Evolutionary conservation across 2,113 vertebrate genomes (phyloP), one percentile per base, ranked within the genome.

Genomic region (Oostethus manadensis): DNA sequence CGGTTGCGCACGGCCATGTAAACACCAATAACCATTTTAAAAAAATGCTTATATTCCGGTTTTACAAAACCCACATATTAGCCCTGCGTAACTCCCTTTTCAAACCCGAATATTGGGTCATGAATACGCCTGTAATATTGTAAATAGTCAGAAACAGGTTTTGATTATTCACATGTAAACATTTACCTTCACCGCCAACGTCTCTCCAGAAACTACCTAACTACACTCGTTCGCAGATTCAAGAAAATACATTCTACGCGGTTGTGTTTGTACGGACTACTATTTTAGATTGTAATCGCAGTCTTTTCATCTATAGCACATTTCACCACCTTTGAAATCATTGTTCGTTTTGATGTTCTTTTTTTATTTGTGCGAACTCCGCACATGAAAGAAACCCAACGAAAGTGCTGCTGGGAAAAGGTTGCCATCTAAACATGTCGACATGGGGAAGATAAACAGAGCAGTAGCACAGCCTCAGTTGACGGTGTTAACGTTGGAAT

Each of bases 361-460:
- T 33, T n/a, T 16, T 26, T 14, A 18, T 47, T 1, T 16, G 0
- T 13, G 8, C 2, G 16, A 0, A 43, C 0, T 0, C 20, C n/a
- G 6, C 14, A 14, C 38, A 40, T 1, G 0, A 35, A 22, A 10
- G 33, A 8, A 0, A 6, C 4, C 7, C 1, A 9, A 48, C 76
- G 86, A 90, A 90, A 84, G 70, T 84, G 81, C 66, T 0, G 3
- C 4, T 4, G 20, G 8, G 53, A 70, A 80, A 18, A 7, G 0
- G 5, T 21, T 23, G 49, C 51, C 51, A 54, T 14, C 45, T 6
- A 66, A 82, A 84, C 80, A 89, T 83, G 84, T 86, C 76, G 81
- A 81, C 77, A 79, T 84, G 83, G 84, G 70, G 70, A 81, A 85
- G 74, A 84, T 88, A 90, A 90, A 90, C 88, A 88, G 63, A 76